These are phyloP conservation scores for Stomorhina lunata DNA, from an alignment of 2,888 invertebrate species.

Conservation along the genomic window DNA sequence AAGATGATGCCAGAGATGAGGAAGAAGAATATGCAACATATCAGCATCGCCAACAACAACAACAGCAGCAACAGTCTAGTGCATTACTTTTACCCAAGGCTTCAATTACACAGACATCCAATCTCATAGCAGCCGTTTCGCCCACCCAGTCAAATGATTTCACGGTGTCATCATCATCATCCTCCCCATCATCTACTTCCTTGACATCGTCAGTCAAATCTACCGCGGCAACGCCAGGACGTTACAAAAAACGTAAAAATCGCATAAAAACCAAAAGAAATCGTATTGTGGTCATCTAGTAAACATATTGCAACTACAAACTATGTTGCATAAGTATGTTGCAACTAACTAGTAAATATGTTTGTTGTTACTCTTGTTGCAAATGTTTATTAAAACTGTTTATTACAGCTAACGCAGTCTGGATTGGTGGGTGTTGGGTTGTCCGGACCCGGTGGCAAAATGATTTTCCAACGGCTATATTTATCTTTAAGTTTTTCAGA, in stretches of 20 bases:
- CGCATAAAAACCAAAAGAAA: conserved; percentile 73
- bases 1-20: no score
- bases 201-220: conserved; percentile 34
- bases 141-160: conserved; percentile 42
- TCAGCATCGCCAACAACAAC: conserved; percentile 17
- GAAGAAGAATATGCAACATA: conserved; percentile 13
- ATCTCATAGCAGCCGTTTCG: conserved; percentile 41
- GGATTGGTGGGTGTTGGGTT: not conserved
- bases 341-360: not conserved
- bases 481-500: not conserved
- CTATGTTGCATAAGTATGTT: not conserved
- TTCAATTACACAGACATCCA: conserved; percentile 50
- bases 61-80: conserved; percentile 29
- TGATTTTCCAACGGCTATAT: no score
- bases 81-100: conserved; percentile 49
- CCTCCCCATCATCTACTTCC: not conserved
- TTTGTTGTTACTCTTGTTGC: not conserved
- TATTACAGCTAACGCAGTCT: not conserved
- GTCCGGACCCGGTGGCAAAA: not conserved
- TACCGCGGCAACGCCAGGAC: conserved; percentile 27
- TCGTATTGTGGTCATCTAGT: conserved; percentile 67
- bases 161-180: conserved; percentile 10
- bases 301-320: conserved; percentile 1
- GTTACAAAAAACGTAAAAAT: conserved; percentile 74
- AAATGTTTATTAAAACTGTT: not conserved